Percentiles rank a stretch among this genome's conserved stretches.
These are phyloP conservation scores for Trachymyrmex cornetzi DNA, from an alignment of 1,140 invertebrate species.

Conservation along the genomic window DNA sequence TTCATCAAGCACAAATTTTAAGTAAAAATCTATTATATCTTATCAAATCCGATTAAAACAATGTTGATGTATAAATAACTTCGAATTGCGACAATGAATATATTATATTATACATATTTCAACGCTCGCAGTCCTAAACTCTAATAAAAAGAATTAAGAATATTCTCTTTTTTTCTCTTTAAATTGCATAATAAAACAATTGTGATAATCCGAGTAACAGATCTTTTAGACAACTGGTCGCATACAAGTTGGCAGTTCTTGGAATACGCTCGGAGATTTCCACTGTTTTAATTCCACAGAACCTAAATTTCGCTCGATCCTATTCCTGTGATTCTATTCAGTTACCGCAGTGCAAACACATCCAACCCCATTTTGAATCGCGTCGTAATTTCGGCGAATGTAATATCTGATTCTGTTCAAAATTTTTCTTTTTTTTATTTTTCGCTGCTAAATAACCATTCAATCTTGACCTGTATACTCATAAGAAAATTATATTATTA, in stretches of 20 bases:
- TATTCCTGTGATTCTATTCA: constrained; percentile 18
- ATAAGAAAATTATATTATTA: constrained; percentile 9
- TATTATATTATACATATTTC: neutral
- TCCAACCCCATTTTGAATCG: constrained; percentile 35
- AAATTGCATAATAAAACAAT: constrained; percentile 17
- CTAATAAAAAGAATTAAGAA: neutral
- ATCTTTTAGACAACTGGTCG: constrained; percentile 21
- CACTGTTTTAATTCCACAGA: constrained; percentile 34
- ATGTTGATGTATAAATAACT: constrained; percentile 2
- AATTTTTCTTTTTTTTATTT: constrained; percentile 13
- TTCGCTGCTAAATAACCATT: neutral
- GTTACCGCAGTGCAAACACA: constrained; percentile 45
- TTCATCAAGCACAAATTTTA: neutral
- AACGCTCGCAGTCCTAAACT: neutral
- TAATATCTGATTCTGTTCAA: constrained; percentile 50
- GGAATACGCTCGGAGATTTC: neutral
- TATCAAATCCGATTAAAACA: neutral
- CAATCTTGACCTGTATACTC: neutral
- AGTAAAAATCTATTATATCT: neutral
- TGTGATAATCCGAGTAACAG: constrained; percentile 16
- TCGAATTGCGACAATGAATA: neutral
- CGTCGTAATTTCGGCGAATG: constrained; percentile 48
- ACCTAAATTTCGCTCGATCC: constrained; percentile 46
- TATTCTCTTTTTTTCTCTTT: neutral
- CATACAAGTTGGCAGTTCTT: constrained; percentile 37